Conservation (phyloP, 1,140 invertebrate species). For the Achroia grisella region DNA sequence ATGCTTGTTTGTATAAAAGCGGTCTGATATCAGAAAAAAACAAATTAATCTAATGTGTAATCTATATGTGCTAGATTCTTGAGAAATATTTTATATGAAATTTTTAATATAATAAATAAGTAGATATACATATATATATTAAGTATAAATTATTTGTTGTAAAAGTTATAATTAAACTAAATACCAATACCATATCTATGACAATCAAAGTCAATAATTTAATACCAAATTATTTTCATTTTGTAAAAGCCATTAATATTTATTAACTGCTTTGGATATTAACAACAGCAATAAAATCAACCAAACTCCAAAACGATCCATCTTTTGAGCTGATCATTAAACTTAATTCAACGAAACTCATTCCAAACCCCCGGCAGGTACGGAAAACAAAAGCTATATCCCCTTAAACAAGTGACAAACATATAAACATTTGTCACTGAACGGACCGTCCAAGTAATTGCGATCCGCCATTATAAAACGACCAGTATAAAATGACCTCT, state of each 20-base stretch:
- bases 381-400: constrained; percentile 29
- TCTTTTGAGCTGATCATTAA: constrained; percentile 29
- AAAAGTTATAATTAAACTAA: too few relatives aligned
- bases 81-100: too few relatives aligned
- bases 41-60: too few relatives aligned
- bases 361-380: constrained; percentile 24
- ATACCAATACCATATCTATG: too few relatives aligned
- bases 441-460: constrained; percentile 50
- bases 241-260: neutral
- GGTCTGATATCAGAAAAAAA: too few relatives aligned
- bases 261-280: neutral
- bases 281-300: too few relatives aligned
- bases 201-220: neutral
- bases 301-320: constrained; percentile 8
- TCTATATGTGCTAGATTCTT: too few relatives aligned
- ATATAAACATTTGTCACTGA: constrained; percentile 69
- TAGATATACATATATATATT: too few relatives aligned
- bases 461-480: constrained; percentile 39
- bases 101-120: too few relatives aligned
- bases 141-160: too few relatives aligned
- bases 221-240: neutral
- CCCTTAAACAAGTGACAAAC: constrained; percentile 58
- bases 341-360: constrained; percentile 28
- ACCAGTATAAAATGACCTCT: constrained; percentile 29
- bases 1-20: too few relatives aligned